Conservation (phyloP, 2,888 invertebrate genomes). For the Seladonia tumulorum region DNA sequence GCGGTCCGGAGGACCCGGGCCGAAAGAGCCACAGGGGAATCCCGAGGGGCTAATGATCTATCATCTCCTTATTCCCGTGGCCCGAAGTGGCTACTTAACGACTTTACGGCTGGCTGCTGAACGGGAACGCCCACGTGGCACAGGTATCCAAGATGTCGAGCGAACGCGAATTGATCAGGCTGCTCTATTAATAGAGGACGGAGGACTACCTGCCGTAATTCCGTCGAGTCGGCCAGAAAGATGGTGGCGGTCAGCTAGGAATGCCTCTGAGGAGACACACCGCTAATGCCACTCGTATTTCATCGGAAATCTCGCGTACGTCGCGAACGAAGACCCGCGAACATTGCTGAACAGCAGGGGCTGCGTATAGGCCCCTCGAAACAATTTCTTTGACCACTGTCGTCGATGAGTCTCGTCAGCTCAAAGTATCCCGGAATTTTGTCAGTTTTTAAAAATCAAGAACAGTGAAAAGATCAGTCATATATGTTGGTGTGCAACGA, state of each 20-base stretch:
- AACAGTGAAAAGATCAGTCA: too few species aligned
- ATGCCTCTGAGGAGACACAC: constrained; percentile 21
- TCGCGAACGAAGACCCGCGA: neutral
- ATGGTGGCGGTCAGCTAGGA: constrained; percentile 34
- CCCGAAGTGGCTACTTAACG: constrained; percentile 70
- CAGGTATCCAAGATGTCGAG: constrained; percentile 55
- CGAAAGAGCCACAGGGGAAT: constrained; percentile 52
- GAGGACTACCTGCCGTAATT: constrained; percentile 50
- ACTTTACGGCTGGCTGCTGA: constrained; percentile 67
- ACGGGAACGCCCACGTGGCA: constrained; percentile 73
- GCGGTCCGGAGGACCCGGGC: constrained; percentile 34
- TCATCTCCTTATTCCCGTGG: constrained; percentile 67
- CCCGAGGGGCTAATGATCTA: constrained; percentile 67
- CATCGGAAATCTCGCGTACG: constrained; percentile 31
- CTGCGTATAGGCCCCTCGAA: neutral
- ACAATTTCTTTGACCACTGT: neutral
- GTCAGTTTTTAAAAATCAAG: too few species aligned
- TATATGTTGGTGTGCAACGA: too few species aligned
- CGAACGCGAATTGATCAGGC: constrained; percentile 67
- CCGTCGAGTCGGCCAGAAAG: constrained; percentile 34
- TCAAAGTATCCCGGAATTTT: too few species aligned
- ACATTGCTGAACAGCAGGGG: neutral
- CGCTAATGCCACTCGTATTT: constrained; percentile 44
- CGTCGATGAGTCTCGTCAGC: neutral
- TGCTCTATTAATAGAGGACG: constrained; percentile 66